Conservation (phyloP, 1,140 invertebrate genomes). For the Phenacoccus solenopsis region DNA sequence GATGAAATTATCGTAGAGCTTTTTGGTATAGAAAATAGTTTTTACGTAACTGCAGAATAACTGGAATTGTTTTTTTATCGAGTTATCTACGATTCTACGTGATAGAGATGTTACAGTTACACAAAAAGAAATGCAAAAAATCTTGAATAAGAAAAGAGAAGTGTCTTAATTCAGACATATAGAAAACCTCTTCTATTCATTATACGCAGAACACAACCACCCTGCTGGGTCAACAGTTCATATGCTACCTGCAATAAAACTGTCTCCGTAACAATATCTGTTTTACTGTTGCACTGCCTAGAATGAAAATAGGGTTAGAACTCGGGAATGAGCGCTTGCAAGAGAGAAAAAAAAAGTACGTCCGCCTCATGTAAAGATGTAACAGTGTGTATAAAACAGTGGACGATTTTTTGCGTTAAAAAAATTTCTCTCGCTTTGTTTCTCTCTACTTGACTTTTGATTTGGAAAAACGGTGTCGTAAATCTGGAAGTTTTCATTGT, state of each 20-base stretch:
- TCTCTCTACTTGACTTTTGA: neutral
- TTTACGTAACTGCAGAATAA: neutral
- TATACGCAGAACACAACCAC: neutral
- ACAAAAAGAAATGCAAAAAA: neutral
- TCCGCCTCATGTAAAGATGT: too few species aligned
- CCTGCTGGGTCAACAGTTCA: neutral
- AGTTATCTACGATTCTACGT: neutral
- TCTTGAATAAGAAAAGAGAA: neutral
- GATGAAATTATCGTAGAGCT: neutral
- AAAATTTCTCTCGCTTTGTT: neutral
- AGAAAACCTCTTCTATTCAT: neutral
- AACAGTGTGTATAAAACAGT: neutral
- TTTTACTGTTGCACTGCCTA: neutral
- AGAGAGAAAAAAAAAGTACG: neutral
- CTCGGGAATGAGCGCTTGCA: neutral
- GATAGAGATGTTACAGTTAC: constrained; percentile 1
- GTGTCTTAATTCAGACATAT: neutral
- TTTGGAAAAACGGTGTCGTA: neutral
- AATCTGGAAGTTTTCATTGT: neutral
- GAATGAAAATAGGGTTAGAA: neutral
- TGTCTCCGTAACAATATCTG: neutral
- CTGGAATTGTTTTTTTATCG: neutral
- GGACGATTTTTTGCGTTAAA: neutral
- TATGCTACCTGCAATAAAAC: neutral
- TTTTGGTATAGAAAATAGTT: neutral